phyloP scores from a whole-genome alignment of 2,797 vertebrate genomes.

The Tarsius wallacei region DNA sequence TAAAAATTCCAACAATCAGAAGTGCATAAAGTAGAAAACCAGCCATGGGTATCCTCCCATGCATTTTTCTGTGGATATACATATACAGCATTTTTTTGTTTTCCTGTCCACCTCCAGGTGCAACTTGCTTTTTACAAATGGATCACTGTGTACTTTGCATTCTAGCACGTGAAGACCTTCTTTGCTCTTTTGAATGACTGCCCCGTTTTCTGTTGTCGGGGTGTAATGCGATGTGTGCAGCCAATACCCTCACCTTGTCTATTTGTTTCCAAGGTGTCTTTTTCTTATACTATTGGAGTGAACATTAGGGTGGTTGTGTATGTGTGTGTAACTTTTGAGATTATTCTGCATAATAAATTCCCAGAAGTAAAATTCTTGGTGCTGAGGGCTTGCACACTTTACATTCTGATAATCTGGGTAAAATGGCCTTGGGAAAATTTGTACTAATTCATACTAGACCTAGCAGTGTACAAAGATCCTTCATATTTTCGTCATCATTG shows the following conservation, averaged over 20 bases:
- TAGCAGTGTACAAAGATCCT: accelerated
- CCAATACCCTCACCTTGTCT: accelerated
- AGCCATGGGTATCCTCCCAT: accelerated
- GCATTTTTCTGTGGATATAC: neutral
- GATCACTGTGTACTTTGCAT: accelerated
- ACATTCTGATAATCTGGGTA: neutral
- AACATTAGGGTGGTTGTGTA: accelerated
- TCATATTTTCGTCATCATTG: too few species aligned
- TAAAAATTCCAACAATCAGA: neutral
- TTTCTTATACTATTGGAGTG: accelerated
- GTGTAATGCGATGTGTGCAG: accelerated
- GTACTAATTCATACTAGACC: accelerated
- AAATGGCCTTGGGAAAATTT: neutral
- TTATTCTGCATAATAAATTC: neutral
- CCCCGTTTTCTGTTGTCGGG: accelerated
- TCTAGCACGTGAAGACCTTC: accelerated
- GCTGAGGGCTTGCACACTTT: accelerated
- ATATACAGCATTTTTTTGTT: neutral
- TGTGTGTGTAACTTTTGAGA: too few species aligned
- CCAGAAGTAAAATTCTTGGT: neutral
- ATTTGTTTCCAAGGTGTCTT: neutral
- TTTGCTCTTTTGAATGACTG: neutral
- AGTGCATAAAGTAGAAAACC: neutral
- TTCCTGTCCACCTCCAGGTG: accelerated
- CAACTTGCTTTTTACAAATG: too few species aligned